Evolutionary conservation across 2,113 vertebrate genomes (phyloP).

Genomic region (Cryptotis parvus): DNA sequence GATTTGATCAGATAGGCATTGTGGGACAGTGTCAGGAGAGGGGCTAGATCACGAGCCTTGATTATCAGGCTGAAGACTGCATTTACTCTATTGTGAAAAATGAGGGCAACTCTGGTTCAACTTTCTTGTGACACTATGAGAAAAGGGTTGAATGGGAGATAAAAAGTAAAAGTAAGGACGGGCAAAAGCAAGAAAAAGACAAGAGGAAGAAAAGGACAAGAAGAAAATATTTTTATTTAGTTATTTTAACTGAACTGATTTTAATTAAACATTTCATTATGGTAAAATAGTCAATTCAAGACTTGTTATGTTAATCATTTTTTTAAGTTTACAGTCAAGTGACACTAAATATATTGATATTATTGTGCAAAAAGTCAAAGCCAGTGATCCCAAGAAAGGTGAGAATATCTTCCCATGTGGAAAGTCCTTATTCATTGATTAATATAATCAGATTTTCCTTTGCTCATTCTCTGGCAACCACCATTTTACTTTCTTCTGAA

Average conservation of each 20-base stretch:
- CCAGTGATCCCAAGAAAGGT: not conserved
- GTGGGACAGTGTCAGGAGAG: not conserved
- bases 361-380: not conserved
- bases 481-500: slow-evolving; percentile 30
- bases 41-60: not conserved
- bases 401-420: not conserved
- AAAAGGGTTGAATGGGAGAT: slow-evolving; percentile 37
- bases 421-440: slow-evolving; percentile 31
- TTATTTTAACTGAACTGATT: not conserved
- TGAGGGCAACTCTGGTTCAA: not conserved
- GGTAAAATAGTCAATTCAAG: not conserved
- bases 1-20: not conserved
- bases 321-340: not conserved
- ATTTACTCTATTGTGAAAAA: slow-evolving; percentile 3
- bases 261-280: not conserved
- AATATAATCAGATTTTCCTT: not conserved
- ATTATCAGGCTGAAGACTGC: not conserved
- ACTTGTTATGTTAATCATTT: not conserved
- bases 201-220: not conserved
- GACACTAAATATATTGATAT: slow-evolving; percentile 6
- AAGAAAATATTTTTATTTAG: slow-evolving; percentile 10
- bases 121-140: not conserved
- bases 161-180: not conserved
- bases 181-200: not conserved
- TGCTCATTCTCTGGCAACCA: not conserved